Conservation (phyloP, 2,797 vertebrate genomes). For the Hyperoplus lanceolatus region DNA sequence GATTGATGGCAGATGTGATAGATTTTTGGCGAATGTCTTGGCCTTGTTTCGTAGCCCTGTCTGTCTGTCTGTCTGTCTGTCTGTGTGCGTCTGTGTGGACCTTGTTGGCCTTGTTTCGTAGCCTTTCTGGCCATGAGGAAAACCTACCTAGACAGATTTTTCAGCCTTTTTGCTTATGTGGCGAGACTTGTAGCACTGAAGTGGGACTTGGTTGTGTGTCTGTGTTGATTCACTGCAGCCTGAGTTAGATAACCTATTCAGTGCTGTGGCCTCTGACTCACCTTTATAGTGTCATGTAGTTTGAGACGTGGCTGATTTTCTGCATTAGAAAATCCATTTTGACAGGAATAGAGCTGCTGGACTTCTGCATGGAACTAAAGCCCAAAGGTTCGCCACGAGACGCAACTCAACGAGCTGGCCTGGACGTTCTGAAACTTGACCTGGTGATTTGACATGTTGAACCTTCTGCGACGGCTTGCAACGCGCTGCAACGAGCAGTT, state of each 20-base stretch:
- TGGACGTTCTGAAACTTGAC: no score
- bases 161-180: neutral
- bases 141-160: neutral
- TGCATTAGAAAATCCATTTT: no score
- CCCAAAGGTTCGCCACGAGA: neutral
- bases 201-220: slow-evolving; percentile 32
- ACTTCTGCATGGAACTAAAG: neutral
- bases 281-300: neutral
- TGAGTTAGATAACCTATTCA: slow-evolving; percentile 2
- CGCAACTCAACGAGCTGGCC: no score
- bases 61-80: no score
- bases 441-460: no score
- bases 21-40: neutral
- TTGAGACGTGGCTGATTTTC: slow-evolving; percentile 1
- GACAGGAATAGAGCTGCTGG: neutral
- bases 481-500: no score
- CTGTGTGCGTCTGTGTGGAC: no score
- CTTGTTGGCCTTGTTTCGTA: neutral
- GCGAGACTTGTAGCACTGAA: slow-evolving; percentile 13
- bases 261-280: slow-evolving; percentile 8
- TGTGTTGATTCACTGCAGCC: neutral
- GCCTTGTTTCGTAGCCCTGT: no score
- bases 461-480: no score
- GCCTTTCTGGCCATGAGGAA: neutral
- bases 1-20: neutral